These are phyloP conservation scores for Drosophila subquinaria DNA, from an alignment of 2,888 invertebrate species.

Conservation along the genomic window DNA sequence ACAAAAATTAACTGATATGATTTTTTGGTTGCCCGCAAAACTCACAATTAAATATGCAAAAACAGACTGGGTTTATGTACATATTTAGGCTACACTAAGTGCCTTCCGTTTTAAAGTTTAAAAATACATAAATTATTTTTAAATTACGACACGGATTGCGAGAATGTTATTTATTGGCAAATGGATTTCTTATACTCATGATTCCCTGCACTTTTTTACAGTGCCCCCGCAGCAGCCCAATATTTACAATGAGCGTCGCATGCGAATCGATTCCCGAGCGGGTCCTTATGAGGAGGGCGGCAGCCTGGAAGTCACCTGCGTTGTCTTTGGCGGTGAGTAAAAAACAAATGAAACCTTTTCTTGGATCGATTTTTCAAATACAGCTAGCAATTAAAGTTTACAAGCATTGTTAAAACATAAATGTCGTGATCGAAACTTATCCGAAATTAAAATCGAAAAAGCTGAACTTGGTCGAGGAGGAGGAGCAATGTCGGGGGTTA, in stretches of 20 bases:
- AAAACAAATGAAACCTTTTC: not conserved
- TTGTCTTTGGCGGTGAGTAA: constrained; percentile 90
- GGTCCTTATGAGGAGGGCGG: constrained; percentile 91
- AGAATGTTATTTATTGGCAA: constrained; percentile 22
- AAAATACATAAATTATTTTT: constrained; percentile 53
- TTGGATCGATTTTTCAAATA: constrained; percentile 16
- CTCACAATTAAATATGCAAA: constrained; percentile 57
- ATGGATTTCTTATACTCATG: constrained; percentile 22
- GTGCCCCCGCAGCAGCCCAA: constrained; percentile 90
- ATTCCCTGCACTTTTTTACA: constrained; percentile 66
- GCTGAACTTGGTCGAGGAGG: constrained; percentile 9
- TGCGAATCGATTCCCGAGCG: constrained; percentile 87
- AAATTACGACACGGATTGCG: constrained; percentile 60
- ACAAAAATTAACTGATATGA: constrained; percentile 71
- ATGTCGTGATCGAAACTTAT: constrained; percentile 63
- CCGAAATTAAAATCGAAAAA: constrained; percentile 67
- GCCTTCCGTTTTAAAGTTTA: constrained; percentile 50
- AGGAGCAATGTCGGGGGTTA: not conserved
- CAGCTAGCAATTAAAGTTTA: constrained; percentile 66
- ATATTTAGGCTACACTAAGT: constrained; percentile 1
- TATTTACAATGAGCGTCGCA: constrained; percentile 89
- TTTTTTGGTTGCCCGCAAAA: constrained; percentile 70
- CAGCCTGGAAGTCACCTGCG: constrained; percentile 89
- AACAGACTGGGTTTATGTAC: not conserved
- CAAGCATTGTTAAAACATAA: constrained; percentile 62